A percentile compares a stretch with the other conserved stretches of the same genome.
Conservation (phyloP, 2,797 vertebrate genomes). For the Cossypha heuglini region DNA sequence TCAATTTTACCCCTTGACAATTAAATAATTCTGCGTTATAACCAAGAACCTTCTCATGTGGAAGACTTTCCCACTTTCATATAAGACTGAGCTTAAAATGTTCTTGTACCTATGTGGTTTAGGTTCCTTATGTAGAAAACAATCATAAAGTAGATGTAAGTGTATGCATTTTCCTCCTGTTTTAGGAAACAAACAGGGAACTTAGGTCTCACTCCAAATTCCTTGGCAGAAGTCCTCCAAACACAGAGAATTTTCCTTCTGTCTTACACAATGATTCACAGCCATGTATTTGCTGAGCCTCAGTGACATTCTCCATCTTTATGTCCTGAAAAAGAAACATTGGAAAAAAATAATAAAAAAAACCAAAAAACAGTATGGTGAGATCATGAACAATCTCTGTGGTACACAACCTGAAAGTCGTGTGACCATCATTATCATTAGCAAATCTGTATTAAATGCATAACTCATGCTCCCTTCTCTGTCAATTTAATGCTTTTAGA, state of each 20-base stretch:
- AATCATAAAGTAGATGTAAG: not conserved
- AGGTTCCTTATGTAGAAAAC: not conserved
- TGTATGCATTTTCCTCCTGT: not conserved
- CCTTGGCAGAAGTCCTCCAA: not conserved
- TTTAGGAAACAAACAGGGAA: not conserved
- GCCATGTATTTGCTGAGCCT: not conserved
- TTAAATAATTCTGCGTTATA: not conserved
- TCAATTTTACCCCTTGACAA: not conserved
- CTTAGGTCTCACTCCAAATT: not conserved
- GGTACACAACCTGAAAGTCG: not conserved
- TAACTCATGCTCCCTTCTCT: not conserved
- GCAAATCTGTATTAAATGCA: not conserved
- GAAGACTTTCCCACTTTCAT: not conserved
- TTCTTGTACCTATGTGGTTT: not conserved
- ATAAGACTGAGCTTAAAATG: not conserved
- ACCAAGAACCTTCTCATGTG: not conserved
- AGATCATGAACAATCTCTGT: not conserved
- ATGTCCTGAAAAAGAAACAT: not conserved
- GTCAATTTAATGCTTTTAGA: not conserved
- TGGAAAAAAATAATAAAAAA: not conserved
- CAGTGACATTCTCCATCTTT: not conserved
- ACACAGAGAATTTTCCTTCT: not conserved
- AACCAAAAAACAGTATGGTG: not conserved
- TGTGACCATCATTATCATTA: not conserved
- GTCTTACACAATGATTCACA: not conserved